A percentile compares a stretch with the other conserved stretches of the same genome.
These are phyloP conservation scores for Neotoxoptera formosana DNA, from an alignment of 1,140 invertebrate genomes.

Conservation along the genomic window DNA sequence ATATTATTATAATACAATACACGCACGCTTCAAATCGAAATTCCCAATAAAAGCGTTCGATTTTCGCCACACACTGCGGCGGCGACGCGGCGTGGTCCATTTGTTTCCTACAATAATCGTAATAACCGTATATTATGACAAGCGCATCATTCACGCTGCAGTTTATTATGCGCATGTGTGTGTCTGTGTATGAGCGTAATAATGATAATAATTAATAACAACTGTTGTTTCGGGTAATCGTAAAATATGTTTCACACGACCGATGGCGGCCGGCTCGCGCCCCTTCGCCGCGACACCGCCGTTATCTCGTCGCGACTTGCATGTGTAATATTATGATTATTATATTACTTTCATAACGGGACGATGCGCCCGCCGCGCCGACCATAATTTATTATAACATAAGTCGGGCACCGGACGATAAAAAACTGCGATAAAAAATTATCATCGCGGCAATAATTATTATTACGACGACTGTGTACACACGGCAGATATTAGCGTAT, in stretches of 20 bases:
- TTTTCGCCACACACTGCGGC: no score
- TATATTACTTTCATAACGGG: background rate
- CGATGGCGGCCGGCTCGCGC: background rate
- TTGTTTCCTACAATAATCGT: no score
- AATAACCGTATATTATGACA: no score
- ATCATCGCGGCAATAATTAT: background rate
- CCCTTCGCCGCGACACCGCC: background rate
- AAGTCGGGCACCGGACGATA: background rate
- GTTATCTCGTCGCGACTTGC: background rate
- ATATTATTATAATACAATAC: no score
- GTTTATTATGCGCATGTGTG: background rate
- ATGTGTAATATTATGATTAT: background rate
- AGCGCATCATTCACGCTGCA: background rate
- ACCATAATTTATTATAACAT: background rate
- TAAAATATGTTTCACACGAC: slow-evolving; percentile 13
- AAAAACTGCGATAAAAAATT: background rate
- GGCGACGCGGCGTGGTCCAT: no score
- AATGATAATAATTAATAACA: slow-evolving; percentile 47
- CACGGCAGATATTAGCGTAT: background rate
- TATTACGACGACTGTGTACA: background rate
- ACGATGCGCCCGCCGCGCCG: no score
- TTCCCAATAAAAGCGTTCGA: no score
- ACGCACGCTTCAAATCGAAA: no score
- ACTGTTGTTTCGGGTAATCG: slow-evolving; percentile 41
- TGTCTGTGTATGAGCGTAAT: background rate